phyloP scores from a whole-genome alignment of 2,797 vertebrate genomes.

The Neosalanx taihuensis region DNA sequence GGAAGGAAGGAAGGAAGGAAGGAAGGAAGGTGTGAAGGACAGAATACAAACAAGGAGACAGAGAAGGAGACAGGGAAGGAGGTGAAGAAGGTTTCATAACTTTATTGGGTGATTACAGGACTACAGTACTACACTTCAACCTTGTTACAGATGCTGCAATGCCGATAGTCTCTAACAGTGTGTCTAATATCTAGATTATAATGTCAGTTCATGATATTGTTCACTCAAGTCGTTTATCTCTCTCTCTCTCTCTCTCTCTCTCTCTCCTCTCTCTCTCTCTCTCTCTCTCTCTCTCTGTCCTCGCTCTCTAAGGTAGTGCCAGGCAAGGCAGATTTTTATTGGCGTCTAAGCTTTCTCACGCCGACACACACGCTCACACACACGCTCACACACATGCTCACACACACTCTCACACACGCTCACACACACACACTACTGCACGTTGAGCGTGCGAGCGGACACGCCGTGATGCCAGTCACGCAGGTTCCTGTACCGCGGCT shows the following conservation, averaged over 20 bases:
- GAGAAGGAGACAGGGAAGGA: slow-evolving; percentile 37
- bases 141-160: slow-evolving; percentile 15
- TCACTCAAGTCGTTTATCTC: too few species aligned
- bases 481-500: slow-evolving; percentile 94
- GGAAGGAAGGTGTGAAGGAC: slow-evolving; percentile 27
- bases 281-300: background rate
- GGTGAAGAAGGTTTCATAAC: background rate
- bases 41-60: slow-evolving; percentile 10
- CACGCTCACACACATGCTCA: slow-evolving; percentile 28
- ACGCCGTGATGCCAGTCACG: slow-evolving; percentile 99
- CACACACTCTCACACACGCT: background rate
- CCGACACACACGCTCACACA: slow-evolving; percentile 6
- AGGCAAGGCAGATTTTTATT: background rate
- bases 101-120: slow-evolving; percentile 49
- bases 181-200: too few species aligned
- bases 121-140: slow-evolving; percentile 42
- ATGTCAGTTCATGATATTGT: too few species aligned
- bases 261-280: background rate
- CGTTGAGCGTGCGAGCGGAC: slow-evolving; percentile 96
- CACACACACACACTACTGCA: slow-evolving; percentile 77
- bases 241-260: too few species aligned
- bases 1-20: slow-evolving; percentile 12
- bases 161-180: too few species aligned
- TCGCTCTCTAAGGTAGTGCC: background rate
- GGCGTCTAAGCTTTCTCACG: background rate